Base-by-base conservation (phyloP, 2,888 invertebrate genomes). In the Chrysomela aeneicollis region DNA sequence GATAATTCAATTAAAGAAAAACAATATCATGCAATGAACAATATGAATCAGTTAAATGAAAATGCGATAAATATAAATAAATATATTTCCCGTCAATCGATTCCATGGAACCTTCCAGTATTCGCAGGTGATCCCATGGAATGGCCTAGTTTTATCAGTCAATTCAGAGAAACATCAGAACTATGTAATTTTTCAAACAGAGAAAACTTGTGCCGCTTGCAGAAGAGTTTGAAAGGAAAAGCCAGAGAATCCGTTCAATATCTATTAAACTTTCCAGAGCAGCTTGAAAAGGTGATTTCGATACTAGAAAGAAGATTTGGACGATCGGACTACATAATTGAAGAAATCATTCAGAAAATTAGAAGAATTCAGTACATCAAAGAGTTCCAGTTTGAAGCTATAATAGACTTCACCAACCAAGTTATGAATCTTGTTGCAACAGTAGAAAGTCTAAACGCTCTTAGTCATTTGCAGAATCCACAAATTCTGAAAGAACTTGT, bases 121-220 rank as follows among this genome's bases (percentile, higher is more conserved):
- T 61, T 61, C 53, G 22, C n/a, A 3, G 53, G 53, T 21, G 46
- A 61, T 42, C 47, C 61, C 1, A 26, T 18, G 26, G 53, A 61
- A 21, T 61, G 53, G 61, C 22, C 53, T 1, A 47, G 46, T 19
- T 52, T 61, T 10, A 52, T 42, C 2, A 42, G n/a, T 46, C 49
- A 61, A 18, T 61, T 61, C 21, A 52, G 42, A 35, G 51, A 35
- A 22, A 52, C 52, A 12, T 26, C 26, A 3, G 15, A 52, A 52
- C 15, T 52, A 17, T 52, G 52, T 52, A 30, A 30, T 3, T 52
- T 30, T 52, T 30, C 26, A 8, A 30, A 52, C 3, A 15, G 26
- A 12, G 15, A 52, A 52, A 52, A 52, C 3, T 22, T 52, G 12
- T 5, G 22, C 9, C 1, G 37, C 17, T 17, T 37, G 8, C 54